Conservation (phyloP, 2,888 invertebrate species). For the Sinohyriopsis cumingii region DNA sequence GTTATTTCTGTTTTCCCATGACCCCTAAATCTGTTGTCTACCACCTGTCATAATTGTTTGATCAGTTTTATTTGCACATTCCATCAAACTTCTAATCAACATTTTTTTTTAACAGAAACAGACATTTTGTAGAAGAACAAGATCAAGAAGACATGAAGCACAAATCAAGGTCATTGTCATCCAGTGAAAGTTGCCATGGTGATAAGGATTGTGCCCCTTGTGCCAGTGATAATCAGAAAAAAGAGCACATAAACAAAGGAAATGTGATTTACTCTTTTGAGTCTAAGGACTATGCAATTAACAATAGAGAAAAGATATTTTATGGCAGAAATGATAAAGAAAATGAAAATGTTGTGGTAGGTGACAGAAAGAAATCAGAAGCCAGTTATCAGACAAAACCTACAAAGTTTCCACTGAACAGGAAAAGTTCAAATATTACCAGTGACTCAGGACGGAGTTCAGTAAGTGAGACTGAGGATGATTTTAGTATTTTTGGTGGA, state of each 20-base stretch:
- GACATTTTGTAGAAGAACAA: conserved; percentile 51
- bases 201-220: conserved; percentile 22
- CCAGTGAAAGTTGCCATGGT: conserved; percentile 19
- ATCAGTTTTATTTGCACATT: too few relatives aligned
- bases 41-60: too few relatives aligned
- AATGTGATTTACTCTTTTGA: conserved; percentile 3
- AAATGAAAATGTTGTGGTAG: conserved; percentile 15
- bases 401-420: conserved; percentile 44
- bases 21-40: too few relatives aligned
- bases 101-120: conserved; percentile 48
- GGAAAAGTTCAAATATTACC: conserved; percentile 51
- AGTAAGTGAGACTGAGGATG: conserved; percentile 48
- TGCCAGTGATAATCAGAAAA: too few relatives aligned
- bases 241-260: too few relatives aligned
- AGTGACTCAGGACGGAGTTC: conserved; percentile 55
- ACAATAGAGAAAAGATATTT: too few relatives aligned
- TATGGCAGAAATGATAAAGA: conserved; percentile 6
- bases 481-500: conserved; percentile 15
- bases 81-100: too few relatives aligned
- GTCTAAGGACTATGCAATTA: too few relatives aligned
- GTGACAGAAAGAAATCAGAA: conserved; percentile 27
- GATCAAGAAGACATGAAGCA: conserved; percentile 48
- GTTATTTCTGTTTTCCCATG: too few relatives aligned
- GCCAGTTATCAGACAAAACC: conserved; percentile 13
- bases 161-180: conserved; percentile 23